These are phyloP conservation scores for Tetranychus urticae DNA, from an alignment of 1,140 invertebrate species.

Conservation along the genomic window DNA sequence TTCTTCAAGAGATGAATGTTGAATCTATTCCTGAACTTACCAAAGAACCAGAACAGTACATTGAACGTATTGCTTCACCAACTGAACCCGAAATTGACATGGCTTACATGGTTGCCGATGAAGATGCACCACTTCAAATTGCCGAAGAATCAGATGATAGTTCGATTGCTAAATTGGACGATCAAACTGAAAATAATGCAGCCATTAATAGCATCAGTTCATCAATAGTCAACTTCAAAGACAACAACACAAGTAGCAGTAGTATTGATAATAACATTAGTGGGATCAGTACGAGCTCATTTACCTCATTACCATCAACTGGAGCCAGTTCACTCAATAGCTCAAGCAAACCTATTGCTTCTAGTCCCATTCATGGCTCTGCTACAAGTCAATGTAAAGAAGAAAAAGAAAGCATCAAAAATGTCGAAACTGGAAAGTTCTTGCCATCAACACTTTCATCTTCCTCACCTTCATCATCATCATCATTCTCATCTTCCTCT, in stretches of 20 bases:
- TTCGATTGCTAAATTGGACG: neutral
- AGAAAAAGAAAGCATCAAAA: neutral
- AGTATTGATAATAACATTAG: neutral
- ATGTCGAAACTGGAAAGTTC: neutral
- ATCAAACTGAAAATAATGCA: neutral
- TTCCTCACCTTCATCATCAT: neutral
- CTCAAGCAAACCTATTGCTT: too few relatives aligned
- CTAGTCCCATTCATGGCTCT: neutral
- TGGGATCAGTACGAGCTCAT: too few relatives aligned
- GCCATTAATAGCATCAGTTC: neutral
- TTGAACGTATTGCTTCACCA: neutral
- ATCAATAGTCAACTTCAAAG: neutral
- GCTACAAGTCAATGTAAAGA: neutral
- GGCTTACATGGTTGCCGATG: neutral
- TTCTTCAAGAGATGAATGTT: constrained; percentile 16
- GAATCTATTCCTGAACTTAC: neutral
- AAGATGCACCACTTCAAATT: constrained; percentile 1
- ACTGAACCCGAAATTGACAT: neutral
- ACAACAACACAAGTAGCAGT: neutral
- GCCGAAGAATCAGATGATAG: neutral
- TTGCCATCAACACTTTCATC: neutral
- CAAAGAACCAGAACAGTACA: neutral
- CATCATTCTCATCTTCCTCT: neutral
- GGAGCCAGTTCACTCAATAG: too few relatives aligned
- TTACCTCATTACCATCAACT: too few relatives aligned